Evolutionary conservation across 2,113 vertebrate species (phyloP), one percentile per base, ranked within the genome.

Genomic region (Nestor notabilis): DNA sequence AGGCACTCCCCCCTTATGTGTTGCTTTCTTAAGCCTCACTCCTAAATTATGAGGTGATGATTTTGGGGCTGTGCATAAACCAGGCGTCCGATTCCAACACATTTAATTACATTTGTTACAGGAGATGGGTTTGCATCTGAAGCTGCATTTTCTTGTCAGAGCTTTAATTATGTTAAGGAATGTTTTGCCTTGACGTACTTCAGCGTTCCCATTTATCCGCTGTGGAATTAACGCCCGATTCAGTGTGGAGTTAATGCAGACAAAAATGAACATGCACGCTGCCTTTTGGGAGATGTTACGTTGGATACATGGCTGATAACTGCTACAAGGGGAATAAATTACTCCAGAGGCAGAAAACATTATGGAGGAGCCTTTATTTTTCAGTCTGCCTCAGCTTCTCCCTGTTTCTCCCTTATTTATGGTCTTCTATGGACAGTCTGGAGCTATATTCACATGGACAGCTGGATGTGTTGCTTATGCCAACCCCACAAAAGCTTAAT

Each of bases 1-100:
- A 28, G 4, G 23, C 60, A 13, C 0, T 2, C 35, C 10, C 13
- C 55, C 4, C 0, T 6, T 0, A n/a, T 0, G 1, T 6, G 56
- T 6, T 72, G 5, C 17, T 74, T 35, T 3, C 83, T 28, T 25
- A 11, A 41, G 68, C 49, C 53, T 60, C 39, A 3, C 66, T 23
- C 4, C 1, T 6, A 44, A 76, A 44, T 37, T 7, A 21, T 3
- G 3, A 39, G 79, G 61, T 14, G 33, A 29, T 41, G 72, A 9
- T 50, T 79, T 78, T 16, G 17, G 33, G 93, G 72, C 43, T 37
- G 43, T 31, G 56, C 29, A 29, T 9, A 37, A 82, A 39, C 37
- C 7, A 47, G 74, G 55, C 5, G 8, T 2, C 49, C 33, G 43
- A 69, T 81, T 31, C 16, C 4, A 60, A 15, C 35, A 7, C 37